These are phyloP conservation scores for Otolemur crassicaudatus DNA, from an alignment of 2,797 vertebrate species.

Conservation along the genomic window DNA sequence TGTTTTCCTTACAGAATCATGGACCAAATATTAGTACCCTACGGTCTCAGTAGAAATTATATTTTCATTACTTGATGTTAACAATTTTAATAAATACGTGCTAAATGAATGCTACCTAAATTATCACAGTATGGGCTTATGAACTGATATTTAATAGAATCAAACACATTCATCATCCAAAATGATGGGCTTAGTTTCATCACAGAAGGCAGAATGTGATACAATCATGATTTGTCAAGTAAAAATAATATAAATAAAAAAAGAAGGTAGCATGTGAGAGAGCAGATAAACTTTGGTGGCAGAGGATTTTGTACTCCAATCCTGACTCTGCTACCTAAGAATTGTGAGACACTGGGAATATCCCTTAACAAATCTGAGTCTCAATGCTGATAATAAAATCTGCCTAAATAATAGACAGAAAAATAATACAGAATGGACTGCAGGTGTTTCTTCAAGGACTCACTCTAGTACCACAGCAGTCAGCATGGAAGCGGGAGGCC, in stretches of 20 bases:
- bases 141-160: neutral
- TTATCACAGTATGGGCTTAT: neutral
- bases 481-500: neutral
- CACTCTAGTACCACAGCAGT: neutral
- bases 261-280: neutral
- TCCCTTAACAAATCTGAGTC: neutral
- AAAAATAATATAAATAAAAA: neutral
- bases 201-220: neutral
- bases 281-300: neutral
- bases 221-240: neutral
- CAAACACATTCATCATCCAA: neutral
- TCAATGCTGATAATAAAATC: neutral
- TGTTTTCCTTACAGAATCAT: slow-evolving; percentile 35
- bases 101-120: neutral
- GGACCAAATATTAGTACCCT: neutral
- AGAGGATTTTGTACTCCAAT: neutral
- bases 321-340: neutral
- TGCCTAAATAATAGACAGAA: neutral
- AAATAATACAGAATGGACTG: neutral
- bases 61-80: neutral
- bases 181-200: neutral
- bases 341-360: neutral
- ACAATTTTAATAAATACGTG: neutral
- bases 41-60: neutral
- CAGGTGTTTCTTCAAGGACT: neutral